Evolutionary conservation across 2,888 invertebrate species (phyloP), one percentile per base, ranked within the genome.

Genomic region (Eupithecia exiguata): DNA sequence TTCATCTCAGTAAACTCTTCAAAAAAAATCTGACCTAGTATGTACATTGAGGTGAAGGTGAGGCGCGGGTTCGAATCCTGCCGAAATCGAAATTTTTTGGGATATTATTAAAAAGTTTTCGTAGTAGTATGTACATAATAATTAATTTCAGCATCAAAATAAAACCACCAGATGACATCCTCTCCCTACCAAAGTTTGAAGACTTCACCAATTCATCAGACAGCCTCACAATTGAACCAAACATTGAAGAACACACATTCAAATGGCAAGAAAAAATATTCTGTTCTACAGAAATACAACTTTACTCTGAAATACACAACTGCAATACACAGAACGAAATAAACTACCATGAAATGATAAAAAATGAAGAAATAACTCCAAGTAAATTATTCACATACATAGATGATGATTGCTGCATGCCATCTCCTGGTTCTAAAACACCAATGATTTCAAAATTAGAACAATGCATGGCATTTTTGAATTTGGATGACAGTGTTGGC

Each of bases 181-280:
- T 91, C 74, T 85, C 85, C 5, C 78, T 94, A 21, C 94, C 94
- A 21, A 92, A 89, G 79, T 92, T 90, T 73, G 91, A 92, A 78
- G 90, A 92, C 68, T 92, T 89, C 71, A 81, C 84, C 38, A 84
- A 83, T 30, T 81, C 84, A 69, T 77, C 87, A 1, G 81, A 85
- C 25, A 78, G 74, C 14, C 74, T 87, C 7, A 84, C 85, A 62
- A 76, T 87, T 40, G 85, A 87, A 74, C 82, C 82, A 1, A 84
- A 80, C 30, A 76, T 83, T 1, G 87, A 91, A 72, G 91, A 92
- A 79, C 87, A 91, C 74, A 84, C 79, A 62, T 96, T 97, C 78
- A 87, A 88, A 79, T 97, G 97, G 97, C 97, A 97, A 86, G 95
- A 97, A 84, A 97, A 97, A 90, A 87, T 95, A 0, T 96, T 97